These are phyloP conservation scores for Dolichallabes microphthalmus DNA, from an alignment of 2,113 vertebrate species.

Conservation along the genomic window DNA sequence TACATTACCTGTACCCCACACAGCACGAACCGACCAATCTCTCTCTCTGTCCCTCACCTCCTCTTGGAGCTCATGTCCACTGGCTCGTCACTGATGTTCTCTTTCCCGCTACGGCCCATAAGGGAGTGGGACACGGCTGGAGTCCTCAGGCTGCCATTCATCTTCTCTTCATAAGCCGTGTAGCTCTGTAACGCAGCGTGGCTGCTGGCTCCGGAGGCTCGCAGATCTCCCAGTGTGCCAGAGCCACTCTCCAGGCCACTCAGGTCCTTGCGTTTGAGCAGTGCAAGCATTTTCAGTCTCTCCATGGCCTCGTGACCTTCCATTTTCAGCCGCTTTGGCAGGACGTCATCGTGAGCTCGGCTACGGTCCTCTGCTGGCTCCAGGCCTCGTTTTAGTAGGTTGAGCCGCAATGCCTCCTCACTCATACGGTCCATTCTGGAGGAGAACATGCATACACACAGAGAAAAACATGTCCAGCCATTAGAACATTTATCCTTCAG, in stretches of 20 bases:
- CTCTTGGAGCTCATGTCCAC: slow-evolving; percentile 84
- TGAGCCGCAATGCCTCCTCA: slow-evolving; percentile 81
- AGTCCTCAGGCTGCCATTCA: slow-evolving; percentile 61
- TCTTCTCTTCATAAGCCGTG: slow-evolving; percentile 55
- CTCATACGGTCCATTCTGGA: slow-evolving; percentile 84
- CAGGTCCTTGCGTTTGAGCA: slow-evolving; percentile 84
- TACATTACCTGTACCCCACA: background rate
- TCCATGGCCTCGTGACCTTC: slow-evolving; percentile 88
- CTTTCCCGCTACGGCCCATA: slow-evolving; percentile 76
- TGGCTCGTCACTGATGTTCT: slow-evolving; percentile 83
- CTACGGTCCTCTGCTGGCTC: slow-evolving; percentile 60
- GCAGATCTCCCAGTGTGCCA: slow-evolving; percentile 67
- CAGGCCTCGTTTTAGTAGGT: slow-evolving; percentile 81
- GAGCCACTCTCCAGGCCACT: slow-evolving; percentile 64
- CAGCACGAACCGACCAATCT: background rate
- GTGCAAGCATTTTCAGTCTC: slow-evolving; percentile 83
- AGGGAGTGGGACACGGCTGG: slow-evolving; percentile 75
- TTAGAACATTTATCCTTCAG: background rate
- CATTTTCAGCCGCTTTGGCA: slow-evolving; percentile 84
- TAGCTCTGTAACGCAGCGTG: slow-evolving; percentile 35
- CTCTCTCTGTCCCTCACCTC: slow-evolving; percentile 69
- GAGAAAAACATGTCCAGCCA: background rate
- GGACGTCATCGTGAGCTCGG: slow-evolving; percentile 78
- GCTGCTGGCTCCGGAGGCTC: slow-evolving; percentile 49
- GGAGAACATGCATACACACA: background rate